Conservation (phyloP, 2,113 vertebrate species). For the Lophius piscatorius region DNA sequence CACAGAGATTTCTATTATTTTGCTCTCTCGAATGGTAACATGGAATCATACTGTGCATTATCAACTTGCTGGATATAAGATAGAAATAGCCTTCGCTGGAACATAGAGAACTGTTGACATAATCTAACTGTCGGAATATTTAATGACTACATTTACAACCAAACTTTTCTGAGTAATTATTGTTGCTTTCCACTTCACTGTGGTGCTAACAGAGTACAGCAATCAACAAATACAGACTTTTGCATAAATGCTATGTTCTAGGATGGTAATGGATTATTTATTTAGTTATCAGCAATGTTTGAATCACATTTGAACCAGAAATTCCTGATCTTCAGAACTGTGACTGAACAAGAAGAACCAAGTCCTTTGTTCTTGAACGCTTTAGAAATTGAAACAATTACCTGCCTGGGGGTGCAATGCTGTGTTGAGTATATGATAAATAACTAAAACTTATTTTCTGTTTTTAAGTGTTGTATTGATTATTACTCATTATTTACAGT, state of each 20-base stretch:
- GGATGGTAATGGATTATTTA: background rate
- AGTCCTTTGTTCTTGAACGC: background rate
- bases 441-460: background rate
- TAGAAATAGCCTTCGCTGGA: background rate
- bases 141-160: background rate
- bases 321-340: background rate
- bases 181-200: background rate
- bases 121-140: background rate
- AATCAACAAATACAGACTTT: background rate
- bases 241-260: too few species aligned
- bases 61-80: background rate
- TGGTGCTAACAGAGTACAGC: background rate
- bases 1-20: background rate
- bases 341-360: background rate
- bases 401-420: background rate
- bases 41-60: background rate
- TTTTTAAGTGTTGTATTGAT: background rate
- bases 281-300: background rate
- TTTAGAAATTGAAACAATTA: background rate
- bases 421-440: background rate
- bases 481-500: too few species aligned
- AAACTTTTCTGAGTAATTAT: background rate
- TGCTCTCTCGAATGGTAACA: background rate
- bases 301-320: background rate
- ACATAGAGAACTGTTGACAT: background rate